phyloP scores from a whole-genome alignment of 1,140 invertebrate species.

The Pogonomyrmex californicus region DNA sequence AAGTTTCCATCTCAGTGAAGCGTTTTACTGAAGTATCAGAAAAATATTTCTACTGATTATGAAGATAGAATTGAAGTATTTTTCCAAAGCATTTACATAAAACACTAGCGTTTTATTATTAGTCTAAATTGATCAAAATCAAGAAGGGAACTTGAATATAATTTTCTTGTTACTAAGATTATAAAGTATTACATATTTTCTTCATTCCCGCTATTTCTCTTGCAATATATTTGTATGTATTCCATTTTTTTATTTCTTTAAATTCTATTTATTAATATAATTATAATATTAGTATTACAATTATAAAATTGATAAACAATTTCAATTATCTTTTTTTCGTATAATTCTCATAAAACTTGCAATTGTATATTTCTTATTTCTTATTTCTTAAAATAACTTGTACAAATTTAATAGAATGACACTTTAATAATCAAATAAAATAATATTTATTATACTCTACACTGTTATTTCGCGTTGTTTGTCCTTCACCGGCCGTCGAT shows the following conservation, averaged over 20 bases:
- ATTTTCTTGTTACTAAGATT: constrained; percentile 3
- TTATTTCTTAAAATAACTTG: neutral
- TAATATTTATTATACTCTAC: neutral
- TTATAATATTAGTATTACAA: neutral
- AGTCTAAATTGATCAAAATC: neutral
- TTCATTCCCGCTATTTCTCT: too few species aligned
- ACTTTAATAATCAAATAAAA: neutral
- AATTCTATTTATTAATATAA: neutral
- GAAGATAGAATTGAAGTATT: neutral
- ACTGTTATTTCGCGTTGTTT: neutral
- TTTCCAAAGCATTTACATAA: neutral
- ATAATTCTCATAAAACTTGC: neutral
- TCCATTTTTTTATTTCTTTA: neutral
- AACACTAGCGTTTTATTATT: neutral
- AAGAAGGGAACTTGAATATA: neutral
- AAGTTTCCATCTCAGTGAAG: neutral
- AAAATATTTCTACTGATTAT: constrained; percentile 34
- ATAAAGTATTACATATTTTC: neutral
- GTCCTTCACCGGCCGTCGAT: neutral
- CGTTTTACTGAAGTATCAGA: constrained; percentile 2
- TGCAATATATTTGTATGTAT: too few species aligned
- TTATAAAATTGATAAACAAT: neutral
- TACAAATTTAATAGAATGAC: neutral
- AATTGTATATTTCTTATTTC: neutral
- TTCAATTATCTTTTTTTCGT: neutral